A percentile compares a stretch with the other conserved stretches of the same genome.
Evolutionary conservation across 2,888 invertebrate species (phyloP).

Genomic region (Blastobasis lacticolella): DNA sequence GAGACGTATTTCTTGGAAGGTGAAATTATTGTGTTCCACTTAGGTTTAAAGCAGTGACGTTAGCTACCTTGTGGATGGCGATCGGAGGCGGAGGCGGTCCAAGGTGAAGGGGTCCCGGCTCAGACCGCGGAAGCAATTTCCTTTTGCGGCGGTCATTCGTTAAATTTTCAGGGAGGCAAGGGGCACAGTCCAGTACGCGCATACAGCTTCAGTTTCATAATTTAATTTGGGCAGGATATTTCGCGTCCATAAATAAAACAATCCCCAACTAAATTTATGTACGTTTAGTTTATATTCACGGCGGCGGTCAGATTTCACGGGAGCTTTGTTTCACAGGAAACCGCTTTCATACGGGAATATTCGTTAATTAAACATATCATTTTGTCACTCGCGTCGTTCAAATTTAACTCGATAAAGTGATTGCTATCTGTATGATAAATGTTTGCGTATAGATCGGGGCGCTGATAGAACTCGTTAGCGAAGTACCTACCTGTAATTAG

Average conservation of each 20-base stretch:
- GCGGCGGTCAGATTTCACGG: slow-evolving; percentile 5
- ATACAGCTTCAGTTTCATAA: slow-evolving; percentile 32
- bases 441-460: too few species aligned
- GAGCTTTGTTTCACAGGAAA: neutral
- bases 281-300: slow-evolving; percentile 33
- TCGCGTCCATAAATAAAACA: slow-evolving; percentile 41
- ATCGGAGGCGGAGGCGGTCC: too few species aligned
- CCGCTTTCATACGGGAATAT: neutral
- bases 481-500: too few species aligned
- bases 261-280: slow-evolving; percentile 32
- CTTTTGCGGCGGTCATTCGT: slow-evolving; percentile 55
- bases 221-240: slow-evolving; percentile 44
- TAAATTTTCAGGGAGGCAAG: slow-evolving; percentile 46
- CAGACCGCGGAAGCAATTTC: slow-evolving; percentile 41
- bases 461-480: too few species aligned
- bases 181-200: slow-evolving; percentile 31
- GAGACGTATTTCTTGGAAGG: neutral
- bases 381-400: too few species aligned
- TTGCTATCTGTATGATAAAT: too few species aligned
- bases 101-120: too few species aligned
- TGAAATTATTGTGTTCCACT: neutral
- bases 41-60: neutral
- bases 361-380: neutral
- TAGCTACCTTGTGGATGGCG: neutral
- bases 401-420: too few species aligned